Percentiles rank a stretch among this genome's conserved stretches.
These are phyloP conservation scores for Drosophila repleta DNA, from an alignment of 1,140 invertebrate species.

Conservation along the genomic window DNA sequence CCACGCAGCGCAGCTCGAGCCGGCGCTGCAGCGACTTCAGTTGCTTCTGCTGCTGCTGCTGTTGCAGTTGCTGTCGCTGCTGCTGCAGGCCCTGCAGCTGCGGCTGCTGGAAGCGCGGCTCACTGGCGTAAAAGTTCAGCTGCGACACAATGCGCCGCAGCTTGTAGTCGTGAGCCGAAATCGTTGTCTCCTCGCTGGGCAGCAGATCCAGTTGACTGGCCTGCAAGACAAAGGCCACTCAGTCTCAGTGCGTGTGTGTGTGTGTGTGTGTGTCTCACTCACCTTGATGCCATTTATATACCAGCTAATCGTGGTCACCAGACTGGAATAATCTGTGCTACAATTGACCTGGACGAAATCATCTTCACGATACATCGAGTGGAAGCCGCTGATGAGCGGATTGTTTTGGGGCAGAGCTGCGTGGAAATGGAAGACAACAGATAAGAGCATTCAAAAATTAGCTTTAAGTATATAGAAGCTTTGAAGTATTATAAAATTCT, in stretches of 20 bases:
- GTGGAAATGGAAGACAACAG: slow-evolving; percentile 42
- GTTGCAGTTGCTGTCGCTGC: slow-evolving; percentile 25
- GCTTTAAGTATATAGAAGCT: neutral
- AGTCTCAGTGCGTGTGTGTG: neutral
- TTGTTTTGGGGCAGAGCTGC: slow-evolving; percentile 85
- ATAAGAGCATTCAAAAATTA: too few species aligned
- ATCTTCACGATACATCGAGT: slow-evolving; percentile 85
- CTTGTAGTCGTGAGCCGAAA: slow-evolving; percentile 69
- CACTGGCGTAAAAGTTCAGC: slow-evolving; percentile 76
- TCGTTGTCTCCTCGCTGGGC: slow-evolving; percentile 65
- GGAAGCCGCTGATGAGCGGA: slow-evolving; percentile 85
- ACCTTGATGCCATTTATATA: slow-evolving; percentile 86
- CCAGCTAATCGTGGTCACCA: slow-evolving; percentile 86
- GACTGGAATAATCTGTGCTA: slow-evolving; percentile 86
- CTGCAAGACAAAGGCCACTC: slow-evolving; percentile 5
- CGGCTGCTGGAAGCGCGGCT: slow-evolving; percentile 36
- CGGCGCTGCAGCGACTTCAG: slow-evolving; percentile 43
- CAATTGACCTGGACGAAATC: slow-evolving; percentile 86
- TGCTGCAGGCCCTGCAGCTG: slow-evolving; percentile 32
- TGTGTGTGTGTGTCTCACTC: neutral
- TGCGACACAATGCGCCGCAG: slow-evolving; percentile 69
- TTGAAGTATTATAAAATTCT: too few species aligned
- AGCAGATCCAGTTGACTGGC: slow-evolving; percentile 56
- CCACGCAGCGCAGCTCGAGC: slow-evolving; percentile 69
- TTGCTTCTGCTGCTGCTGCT: slow-evolving; percentile 25